Evolutionary conservation across 2,113 vertebrate species (phyloP).

Genomic region (Oreotrochilus melanogaster): DNA sequence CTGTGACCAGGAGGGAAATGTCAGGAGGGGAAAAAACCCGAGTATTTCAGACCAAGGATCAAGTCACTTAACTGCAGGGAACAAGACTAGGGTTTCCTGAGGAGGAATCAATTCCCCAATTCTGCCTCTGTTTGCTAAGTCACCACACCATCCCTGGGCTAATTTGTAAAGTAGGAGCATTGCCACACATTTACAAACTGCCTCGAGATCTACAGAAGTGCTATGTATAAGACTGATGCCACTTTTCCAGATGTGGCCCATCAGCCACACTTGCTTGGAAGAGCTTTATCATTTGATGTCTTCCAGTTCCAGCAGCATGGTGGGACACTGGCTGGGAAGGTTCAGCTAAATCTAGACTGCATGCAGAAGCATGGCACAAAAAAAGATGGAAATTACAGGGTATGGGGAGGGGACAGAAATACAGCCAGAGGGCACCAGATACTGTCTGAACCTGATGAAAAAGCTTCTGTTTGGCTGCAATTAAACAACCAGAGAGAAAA

Average conservation of each 20-base stretch:
- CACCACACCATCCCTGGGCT: neutral
- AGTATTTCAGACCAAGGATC: neutral
- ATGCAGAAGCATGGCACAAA: neutral
- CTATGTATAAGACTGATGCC: neutral
- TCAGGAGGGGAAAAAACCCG: neutral
- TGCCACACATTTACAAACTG: neutral
- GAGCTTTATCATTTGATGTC: neutral
- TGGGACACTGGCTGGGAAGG: neutral
- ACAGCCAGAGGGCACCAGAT: neutral
- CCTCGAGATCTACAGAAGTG: neutral
- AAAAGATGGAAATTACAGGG: neutral
- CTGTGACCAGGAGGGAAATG: constrained; percentile 8
- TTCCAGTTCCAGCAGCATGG: neutral
- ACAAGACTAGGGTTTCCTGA: neutral
- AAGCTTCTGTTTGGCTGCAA: neutral
- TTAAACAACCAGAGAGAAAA: neutral
- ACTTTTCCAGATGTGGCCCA: neutral
- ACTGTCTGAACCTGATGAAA: neutral
- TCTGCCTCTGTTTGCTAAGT: neutral
- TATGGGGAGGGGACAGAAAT: neutral
- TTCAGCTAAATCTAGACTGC: neutral
- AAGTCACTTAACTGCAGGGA: neutral
- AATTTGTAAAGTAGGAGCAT: neutral
- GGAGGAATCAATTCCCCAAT: neutral
- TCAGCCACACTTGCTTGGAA: neutral